phyloP scores from a whole-genome alignment of 1,140 invertebrate genomes.

The Pissodes strobi region DNA sequence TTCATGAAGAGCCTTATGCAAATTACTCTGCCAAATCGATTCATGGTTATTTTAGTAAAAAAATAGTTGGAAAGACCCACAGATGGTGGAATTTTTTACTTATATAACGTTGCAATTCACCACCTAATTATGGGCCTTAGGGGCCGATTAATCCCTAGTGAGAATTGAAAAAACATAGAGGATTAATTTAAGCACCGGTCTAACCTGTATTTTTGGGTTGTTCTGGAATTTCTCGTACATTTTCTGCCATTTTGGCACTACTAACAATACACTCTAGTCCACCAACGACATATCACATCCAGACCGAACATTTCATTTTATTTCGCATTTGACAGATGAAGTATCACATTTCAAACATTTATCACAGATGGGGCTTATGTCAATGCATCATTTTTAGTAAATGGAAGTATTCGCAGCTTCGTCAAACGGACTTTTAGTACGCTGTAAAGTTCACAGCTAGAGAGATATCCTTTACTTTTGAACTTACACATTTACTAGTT shows the following conservation, averaged over 20 bases:
- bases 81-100: conserved; percentile 48
- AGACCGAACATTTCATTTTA: conserved; percentile 25
- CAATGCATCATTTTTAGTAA: too few species aligned
- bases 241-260: conserved; percentile 65
- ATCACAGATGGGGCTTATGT: conserved; percentile 3
- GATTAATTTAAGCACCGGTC: conserved; percentile 26
- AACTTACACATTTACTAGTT: too few species aligned
- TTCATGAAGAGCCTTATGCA: neutral
- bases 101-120: conserved; percentile 40
- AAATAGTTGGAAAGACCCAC: conserved; percentile 35
- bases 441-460: too few species aligned
- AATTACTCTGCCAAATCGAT: conserved; percentile 5
- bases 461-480: too few species aligned
- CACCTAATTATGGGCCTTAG: conserved; percentile 5
- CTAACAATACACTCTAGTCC: conserved; percentile 36
- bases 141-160: neutral
- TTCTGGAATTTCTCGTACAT: conserved; percentile 62
- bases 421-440: too few species aligned
- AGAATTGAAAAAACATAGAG: neutral
- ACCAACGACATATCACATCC: conserved; percentile 40
- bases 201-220: conserved; percentile 63
- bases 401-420: too few species aligned
- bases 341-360: neutral
- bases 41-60: conserved; percentile 6
- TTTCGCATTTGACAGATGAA: conserved; percentile 18